Conservation (phyloP, 1,140 invertebrate genomes). For the Acromyrmex echinatior region DNA sequence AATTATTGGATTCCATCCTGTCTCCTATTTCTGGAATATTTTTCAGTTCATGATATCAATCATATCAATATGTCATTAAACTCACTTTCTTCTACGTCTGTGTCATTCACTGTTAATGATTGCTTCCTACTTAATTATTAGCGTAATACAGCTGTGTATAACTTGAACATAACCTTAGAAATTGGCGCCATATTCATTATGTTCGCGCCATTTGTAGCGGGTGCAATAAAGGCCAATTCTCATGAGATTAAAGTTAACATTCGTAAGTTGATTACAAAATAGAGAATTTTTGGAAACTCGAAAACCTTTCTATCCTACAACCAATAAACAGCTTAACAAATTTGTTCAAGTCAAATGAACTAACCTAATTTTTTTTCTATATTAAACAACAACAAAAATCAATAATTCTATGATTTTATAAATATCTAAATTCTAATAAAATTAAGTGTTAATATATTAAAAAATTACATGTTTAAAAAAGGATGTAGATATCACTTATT, state of each 20-base stretch:
- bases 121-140: not conserved
- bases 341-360: too few relatives aligned
- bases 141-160: not conserved
- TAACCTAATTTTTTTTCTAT: too few relatives aligned
- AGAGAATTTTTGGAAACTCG: too few relatives aligned
- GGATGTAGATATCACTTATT: too few relatives aligned
- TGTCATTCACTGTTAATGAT: not conserved
- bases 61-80: not conserved
- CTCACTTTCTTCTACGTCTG: not conserved
- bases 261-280: too few relatives aligned
- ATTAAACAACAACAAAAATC: too few relatives aligned
- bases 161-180: constrained; percentile 43
- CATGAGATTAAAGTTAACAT: not conserved
- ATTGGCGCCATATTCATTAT: constrained; percentile 20
- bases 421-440: too few relatives aligned
- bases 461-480: too few relatives aligned
- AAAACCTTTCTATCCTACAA: too few relatives aligned
- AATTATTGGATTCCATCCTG: constrained; percentile 10
- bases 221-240: not conserved
- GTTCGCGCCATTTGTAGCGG: not conserved
- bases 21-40: not conserved
- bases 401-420: too few relatives aligned
- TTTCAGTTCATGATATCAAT: not conserved
- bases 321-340: too few relatives aligned
- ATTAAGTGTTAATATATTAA: too few relatives aligned